Conservation (phyloP, 2,888 invertebrate genomes). For the Frankliniella intonsa region DNA sequence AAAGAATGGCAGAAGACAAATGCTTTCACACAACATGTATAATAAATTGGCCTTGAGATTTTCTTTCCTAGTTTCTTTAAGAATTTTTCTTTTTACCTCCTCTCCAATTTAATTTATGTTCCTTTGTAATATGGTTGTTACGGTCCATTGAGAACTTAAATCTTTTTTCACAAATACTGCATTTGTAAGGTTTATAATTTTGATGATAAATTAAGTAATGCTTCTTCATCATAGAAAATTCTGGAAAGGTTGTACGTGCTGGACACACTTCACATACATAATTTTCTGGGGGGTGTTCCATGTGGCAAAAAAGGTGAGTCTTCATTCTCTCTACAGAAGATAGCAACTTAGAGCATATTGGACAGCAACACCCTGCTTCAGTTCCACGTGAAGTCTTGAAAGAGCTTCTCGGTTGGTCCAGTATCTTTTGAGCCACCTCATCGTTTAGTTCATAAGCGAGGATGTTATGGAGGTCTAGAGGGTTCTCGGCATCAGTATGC, state of each 20-base stretch:
- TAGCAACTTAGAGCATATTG: not conserved
- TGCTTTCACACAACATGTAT: too few species aligned
- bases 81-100: too few species aligned
- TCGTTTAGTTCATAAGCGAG: not conserved
- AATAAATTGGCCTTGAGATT: too few species aligned
- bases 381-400: not conserved
- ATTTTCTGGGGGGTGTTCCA: not conserved
- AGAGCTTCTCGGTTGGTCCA: not conserved
- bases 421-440: not conserved
- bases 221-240: not conserved
- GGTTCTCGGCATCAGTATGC: not conserved
- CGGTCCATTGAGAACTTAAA: not conserved
- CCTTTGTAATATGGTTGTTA: not conserved
- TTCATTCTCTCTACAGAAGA: not conserved
- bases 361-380: not conserved
- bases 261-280: not conserved
- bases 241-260: not conserved
- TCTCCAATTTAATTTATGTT: not conserved
- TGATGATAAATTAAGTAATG: not conserved
- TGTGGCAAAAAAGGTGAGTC: not conserved
- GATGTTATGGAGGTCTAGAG: not conserved
- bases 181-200: not conserved
- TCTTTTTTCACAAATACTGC: not conserved
- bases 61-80: too few species aligned
- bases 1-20: too few species aligned